Conservation (phyloP, 2,888 invertebrate genomes). For the Idaea biselata region DNA sequence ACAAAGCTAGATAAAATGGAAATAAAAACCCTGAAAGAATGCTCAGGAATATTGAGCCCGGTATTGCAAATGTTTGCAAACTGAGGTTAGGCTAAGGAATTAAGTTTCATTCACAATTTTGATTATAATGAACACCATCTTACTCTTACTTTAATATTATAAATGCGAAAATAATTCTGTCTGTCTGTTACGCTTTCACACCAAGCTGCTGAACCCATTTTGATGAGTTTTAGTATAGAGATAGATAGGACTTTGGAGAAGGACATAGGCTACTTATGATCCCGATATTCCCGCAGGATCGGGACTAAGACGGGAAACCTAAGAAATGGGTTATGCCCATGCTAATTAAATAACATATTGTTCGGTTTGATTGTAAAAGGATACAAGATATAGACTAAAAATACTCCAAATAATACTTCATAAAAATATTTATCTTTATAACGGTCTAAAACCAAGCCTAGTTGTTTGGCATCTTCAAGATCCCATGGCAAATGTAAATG, state of each 20-base stretch:
- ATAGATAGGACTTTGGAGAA: too few species aligned
- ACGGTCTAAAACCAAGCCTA: conserved; percentile 93
- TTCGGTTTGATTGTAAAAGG: conserved; percentile 80
- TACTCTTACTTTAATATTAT: too few species aligned
- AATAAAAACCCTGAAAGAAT: conserved; percentile 98
- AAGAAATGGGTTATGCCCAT: too few species aligned
- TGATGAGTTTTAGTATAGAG: too few species aligned
- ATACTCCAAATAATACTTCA: conserved; percentile 94
- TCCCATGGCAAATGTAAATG: conserved; percentile 94
- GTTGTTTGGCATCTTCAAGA: conserved; percentile 96
- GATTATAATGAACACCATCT: not conserved
- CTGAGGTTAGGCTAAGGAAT: conserved; percentile 77
- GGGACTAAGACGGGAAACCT: too few species aligned
- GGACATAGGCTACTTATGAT: too few species aligned
- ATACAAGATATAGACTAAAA: conserved; percentile 98
- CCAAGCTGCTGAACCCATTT: not conserved
- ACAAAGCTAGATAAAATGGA: conserved; percentile 93
- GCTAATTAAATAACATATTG: too few species aligned
- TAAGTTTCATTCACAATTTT: conserved; percentile 1
- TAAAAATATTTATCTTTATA: conserved; percentile 96
- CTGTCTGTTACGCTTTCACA: too few species aligned
- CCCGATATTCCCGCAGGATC: too few species aligned
- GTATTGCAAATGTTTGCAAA: conserved; percentile 99
- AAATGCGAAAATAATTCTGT: too few species aligned
- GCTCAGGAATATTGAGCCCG: conserved; percentile 98